Evolutionary conservation across 2,113 vertebrate species (phyloP), one percentile per base, ranked within the genome.

Genomic region (Ophthalmolycus amberensis): DNA sequence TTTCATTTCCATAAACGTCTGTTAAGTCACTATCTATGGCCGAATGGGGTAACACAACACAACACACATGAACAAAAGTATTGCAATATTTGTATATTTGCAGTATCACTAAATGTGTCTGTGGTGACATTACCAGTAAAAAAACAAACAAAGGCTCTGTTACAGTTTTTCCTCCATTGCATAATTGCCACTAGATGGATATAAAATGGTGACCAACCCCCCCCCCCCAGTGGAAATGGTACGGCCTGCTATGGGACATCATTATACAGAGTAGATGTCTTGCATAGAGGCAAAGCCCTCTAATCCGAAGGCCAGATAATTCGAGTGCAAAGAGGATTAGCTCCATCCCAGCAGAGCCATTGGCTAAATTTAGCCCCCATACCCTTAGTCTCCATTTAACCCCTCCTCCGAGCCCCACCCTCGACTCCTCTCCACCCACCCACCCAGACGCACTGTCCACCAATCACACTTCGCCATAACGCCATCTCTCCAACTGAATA

Each of bases 321-420:
- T 96, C 89, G 87, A 78, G 48, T 85, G 90, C 93, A 97, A 99
- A 99, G 97, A 97, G 96, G 97, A 99, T 99, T 99, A 99, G 92
- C 95, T 94, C 91, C 96, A 95, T 95, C 91, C 92, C 92, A 94
- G 92, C 91, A 94, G 85, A 95, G 92, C 91, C 95, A 91, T 94
- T 91, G 70, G 94, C 96, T 97, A 98, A 98, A 98, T 97, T 97
- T 96, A 99, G 96, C 93, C 82, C 83, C 76, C 90, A 90, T 89
- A 89, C 89, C 94, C 92, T 82, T 89, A 85, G 92, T 89, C 81
- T 66, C 76, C 12, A 67, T 89, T 83, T 85, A 83, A 85, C 87
- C 80, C 90, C 91, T 70, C 91, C 86, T 74, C 70, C 67, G 32
- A 75, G 60, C 69, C 80, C 82, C 75, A 44, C 92, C 90, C 67